These are phyloP conservation scores for Melanocharis versteri DNA, from an alignment of 2,113 vertebrate genomes.

Conservation along the genomic window DNA sequence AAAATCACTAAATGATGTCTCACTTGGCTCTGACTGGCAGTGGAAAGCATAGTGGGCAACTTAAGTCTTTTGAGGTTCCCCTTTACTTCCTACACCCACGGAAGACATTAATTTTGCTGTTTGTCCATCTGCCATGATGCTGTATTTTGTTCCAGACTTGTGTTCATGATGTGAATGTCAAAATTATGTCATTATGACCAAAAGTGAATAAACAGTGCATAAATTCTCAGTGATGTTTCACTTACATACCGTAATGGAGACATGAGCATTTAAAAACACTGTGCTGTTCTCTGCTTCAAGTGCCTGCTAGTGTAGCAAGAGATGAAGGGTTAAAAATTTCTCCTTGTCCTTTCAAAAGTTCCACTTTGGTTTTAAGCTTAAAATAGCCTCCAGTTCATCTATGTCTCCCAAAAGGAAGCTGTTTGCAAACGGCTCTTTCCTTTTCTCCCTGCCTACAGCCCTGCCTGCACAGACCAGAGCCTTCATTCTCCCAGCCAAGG, in stretches of 20 bases:
- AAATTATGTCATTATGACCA: neutral
- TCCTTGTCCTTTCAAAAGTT: neutral
- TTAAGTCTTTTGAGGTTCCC: neutral
- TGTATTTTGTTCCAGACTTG: neutral
- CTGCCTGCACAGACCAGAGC: neutral
- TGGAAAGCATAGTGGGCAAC: neutral
- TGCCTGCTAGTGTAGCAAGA: neutral
- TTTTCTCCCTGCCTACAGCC: neutral
- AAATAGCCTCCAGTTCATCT: neutral
- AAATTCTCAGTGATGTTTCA: neutral
- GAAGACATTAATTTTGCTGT: neutral
- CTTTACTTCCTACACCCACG: neutral
- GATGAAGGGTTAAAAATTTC: neutral
- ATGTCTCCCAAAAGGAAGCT: neutral
- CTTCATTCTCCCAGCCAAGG: neutral
- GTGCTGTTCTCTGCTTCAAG: neutral
- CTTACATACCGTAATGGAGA: neutral
- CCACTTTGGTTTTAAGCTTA: neutral
- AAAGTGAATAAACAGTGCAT: neutral
- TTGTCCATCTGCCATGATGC: neutral
- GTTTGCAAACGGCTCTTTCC: slow-evolving; percentile 12
- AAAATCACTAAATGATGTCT: neutral
- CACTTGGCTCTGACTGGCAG: neutral
- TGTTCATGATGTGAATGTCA: neutral
- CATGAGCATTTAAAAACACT: neutral